Evolutionary conservation across 2,888 invertebrate species (phyloP).

Genomic region (Galerucella nymphaeae): DNA sequence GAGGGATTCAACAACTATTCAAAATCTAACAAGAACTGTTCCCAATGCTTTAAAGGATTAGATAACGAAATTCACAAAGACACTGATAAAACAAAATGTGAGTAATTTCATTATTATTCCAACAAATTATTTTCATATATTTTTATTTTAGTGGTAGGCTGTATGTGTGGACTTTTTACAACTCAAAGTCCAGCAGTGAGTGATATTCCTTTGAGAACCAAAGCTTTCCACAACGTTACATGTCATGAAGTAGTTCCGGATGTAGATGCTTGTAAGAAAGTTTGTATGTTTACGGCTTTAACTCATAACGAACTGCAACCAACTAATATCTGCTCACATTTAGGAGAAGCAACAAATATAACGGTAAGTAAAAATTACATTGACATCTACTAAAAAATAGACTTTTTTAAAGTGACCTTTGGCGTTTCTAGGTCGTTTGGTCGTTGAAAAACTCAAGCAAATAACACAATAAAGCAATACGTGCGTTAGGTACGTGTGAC

Average conservation of each 20-base stretch:
- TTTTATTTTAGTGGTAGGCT: slow-evolving; percentile 38
- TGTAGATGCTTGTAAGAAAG: slow-evolving; percentile 36
- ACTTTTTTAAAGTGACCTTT: too few relatives aligned
- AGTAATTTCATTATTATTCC: not conserved
- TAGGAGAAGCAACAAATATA: slow-evolving; percentile 20
- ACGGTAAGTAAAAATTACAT: too few relatives aligned
- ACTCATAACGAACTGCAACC: slow-evolving; percentile 29
- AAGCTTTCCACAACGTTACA: slow-evolving; percentile 35
- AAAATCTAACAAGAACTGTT: slow-evolving; percentile 13
- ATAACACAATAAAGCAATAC: too few relatives aligned
- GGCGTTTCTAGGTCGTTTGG: too few relatives aligned
- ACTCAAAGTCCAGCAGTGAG: slow-evolving; percentile 18
- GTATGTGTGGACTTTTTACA: slow-evolving; percentile 38
- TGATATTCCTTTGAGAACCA: slow-evolving; percentile 32
- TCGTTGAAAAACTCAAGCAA: too few relatives aligned
- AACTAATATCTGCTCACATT: slow-evolving; percentile 28
- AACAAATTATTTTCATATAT: too few relatives aligned
- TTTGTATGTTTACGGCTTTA: slow-evolving; percentile 31
- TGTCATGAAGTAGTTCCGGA: slow-evolving; percentile 36
- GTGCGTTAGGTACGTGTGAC: too few relatives aligned
- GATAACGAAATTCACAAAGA: not conserved
- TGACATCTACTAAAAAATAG: too few relatives aligned
- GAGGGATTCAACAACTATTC: not conserved
- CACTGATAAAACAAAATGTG: slow-evolving; percentile 19
- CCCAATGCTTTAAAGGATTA: slow-evolving; percentile 10